Evolutionary conservation across 2,888 invertebrate species (phyloP), one percentile per base, ranked within the genome.

Genomic region (Megamerina dolium): DNA sequence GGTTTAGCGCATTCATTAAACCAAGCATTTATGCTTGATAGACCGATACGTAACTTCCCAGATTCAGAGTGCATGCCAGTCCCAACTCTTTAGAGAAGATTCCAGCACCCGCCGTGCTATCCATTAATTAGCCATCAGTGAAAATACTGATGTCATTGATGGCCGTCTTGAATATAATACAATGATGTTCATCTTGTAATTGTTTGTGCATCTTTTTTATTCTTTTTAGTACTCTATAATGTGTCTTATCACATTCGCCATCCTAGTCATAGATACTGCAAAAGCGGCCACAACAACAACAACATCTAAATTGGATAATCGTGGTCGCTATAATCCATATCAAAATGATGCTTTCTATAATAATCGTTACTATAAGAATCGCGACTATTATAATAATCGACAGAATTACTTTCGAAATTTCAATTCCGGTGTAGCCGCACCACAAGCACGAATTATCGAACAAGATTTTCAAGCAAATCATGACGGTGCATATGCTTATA

Each of bases 401-500:
- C 59, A 51, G 41, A 57, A 59, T 53, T 46, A 46, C 17, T 59
- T 54, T 18, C 62, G 55, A 42, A 53, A 57, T 13, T 64, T 63
- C 52, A 63, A 59, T 44, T 59, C 63, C 2, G 51, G 44, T 37
- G 56, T 62, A 21, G 52, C 49, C 29, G 55, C 56, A 12, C 54
- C 54, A 3, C 31, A 55, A 6, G 65, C 68, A 3, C 58, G 62
- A 13, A 58, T 59, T 19, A 41, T 66, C 20, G 50, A 52, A 12
- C 58, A 65, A 19, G 43, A 54, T 2, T 47, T 54, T 20, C 45
- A 57, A 4, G 48, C 53, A 13, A 57, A 56, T 21, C 45, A 45
- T 2, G 59, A 64, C 20, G 68, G 66, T 2, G 45, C 45, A 26
- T 67, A 65, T 34, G 8, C 53, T 21, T 67, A 65, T 37, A 55